Evolutionary conservation across 2,113 vertebrate species (phyloP), one percentile per base, ranked within the genome.

Genomic region (Isichthys henryi): DNA sequence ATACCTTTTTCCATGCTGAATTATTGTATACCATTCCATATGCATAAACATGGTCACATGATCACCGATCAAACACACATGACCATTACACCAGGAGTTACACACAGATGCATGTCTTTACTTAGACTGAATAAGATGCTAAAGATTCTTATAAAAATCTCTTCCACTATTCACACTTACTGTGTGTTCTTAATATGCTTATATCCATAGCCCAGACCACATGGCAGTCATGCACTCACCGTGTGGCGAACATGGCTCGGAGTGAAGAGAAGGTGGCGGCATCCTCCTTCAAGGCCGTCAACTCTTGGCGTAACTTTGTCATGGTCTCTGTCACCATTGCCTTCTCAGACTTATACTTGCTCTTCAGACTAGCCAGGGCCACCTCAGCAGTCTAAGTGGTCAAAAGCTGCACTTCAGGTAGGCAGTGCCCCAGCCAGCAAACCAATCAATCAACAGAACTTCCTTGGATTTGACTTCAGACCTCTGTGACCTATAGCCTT

Each of bases 261-360:
- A 99, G 95, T 0, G 98, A 99, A 88, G 98, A 99, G 94, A 99
- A 99, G 0, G 97, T 99, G 87, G 98, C 98, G 2, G 98, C 98
- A 0, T 99, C 98, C 92, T 99, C 98, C 91, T 99, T 99, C 92
- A 99, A 96, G 90, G 96, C 97, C 93, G 99, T 99, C 77, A 99
- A 96, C 93, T 99, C 98, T 1, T 99, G 99, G 10, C 98, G 96
- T 77, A 99, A 96, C 91, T 99, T 99, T 97, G 97, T 97, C 92
- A 99, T 98, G 0, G 98, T 99, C 92, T 99, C 98, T 0, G 97
- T 99, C 92, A 99, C 98, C 95, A 98, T 97, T 0, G 95, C 95
- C 93, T 99, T 99, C 95, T 99, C 98, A 0, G 97, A 99, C 43
- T 98, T 97, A 11, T 99, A 99, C 91, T 99, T 99, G 94, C 98